These are phyloP conservation scores for Olivierus martensii DNA, from an alignment of 1,140 invertebrate genomes.

Conservation along the genomic window DNA sequence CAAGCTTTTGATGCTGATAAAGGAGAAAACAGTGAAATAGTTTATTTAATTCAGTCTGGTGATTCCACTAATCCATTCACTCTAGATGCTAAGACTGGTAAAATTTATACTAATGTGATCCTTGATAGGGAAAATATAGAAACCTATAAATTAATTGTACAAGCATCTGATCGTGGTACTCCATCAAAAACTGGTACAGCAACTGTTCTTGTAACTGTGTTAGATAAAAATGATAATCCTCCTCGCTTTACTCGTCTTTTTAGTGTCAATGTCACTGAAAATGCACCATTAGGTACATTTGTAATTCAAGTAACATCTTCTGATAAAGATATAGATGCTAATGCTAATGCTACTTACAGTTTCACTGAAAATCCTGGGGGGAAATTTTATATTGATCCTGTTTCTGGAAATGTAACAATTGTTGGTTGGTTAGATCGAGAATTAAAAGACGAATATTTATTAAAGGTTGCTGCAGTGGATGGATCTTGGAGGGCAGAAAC, in stretches of 20 bases:
- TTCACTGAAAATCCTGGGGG: constrained; percentile 75
- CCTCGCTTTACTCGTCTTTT: constrained; percentile 83
- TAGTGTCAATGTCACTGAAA: constrained; percentile 89
- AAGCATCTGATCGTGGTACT: constrained; percentile 72
- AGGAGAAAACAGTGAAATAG: constrained; percentile 67
- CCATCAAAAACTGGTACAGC: constrained; percentile 67
- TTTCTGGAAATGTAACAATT: constrained; percentile 83
- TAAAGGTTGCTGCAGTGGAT: constrained; percentile 74
- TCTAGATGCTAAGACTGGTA: constrained; percentile 62
- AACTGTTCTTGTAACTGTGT: constrained; percentile 64
- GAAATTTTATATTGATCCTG: constrained; percentile 74
- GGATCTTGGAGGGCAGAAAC: constrained; percentile 80
- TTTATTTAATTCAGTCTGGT: constrained; percentile 52
- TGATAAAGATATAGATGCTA: constrained; percentile 70
- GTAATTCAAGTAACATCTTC: constrained; percentile 83
- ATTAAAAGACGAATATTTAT: constrained; percentile 73
- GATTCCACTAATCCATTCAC: constrained; percentile 43
- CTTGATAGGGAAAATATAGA: constrained; percentile 79
- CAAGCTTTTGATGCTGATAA: constrained; percentile 73
- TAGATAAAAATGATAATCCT: constrained; percentile 91
- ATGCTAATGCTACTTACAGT: constrained; percentile 76
- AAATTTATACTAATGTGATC: constrained; percentile 64
- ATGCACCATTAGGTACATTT: constrained; percentile 79
- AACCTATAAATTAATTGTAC: constrained; percentile 65
- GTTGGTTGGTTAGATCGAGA: constrained; percentile 69